Conservation (phyloP, 2,797 vertebrate species). For the Sardinella longiceps region DNA sequence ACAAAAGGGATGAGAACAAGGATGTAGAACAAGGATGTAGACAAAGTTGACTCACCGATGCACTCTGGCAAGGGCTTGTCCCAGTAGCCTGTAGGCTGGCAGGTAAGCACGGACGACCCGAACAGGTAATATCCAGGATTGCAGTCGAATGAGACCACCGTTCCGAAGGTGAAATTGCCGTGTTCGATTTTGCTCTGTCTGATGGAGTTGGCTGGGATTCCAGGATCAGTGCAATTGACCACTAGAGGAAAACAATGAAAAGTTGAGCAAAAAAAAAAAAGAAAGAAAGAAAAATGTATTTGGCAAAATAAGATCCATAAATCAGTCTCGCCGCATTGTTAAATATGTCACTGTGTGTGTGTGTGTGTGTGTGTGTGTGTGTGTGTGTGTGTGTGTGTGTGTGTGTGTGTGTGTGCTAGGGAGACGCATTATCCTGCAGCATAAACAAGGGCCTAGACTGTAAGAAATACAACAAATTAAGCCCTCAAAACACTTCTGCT, state of each 20-base stretch:
- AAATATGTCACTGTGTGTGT: neutral
- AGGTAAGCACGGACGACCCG: conserved; percentile 93
- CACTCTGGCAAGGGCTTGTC: conserved; percentile 97
- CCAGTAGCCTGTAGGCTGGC: conserved; percentile 94
- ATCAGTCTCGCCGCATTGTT: neutral
- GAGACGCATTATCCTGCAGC: neutral
- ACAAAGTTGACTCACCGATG: conserved; percentile 79
- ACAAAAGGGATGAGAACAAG: too few species aligned
- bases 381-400: neutral
- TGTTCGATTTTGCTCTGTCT: conserved; percentile 98
- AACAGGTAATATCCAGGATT: conserved; percentile 96
- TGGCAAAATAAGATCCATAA: neutral
- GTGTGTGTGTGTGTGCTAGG: neutral
- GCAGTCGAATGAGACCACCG: conserved; percentile 96
- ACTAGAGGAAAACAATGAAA: conserved; percentile 69
- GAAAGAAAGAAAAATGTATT: neutral
- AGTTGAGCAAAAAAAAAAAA: conserved; percentile 1
- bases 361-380: conserved; percentile 2
- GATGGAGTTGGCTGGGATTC: conserved; percentile 95
- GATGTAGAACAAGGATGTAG: conserved; percentile 23
- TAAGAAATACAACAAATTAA: conserved; percentile 2
- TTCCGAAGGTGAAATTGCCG: conserved; percentile 95
- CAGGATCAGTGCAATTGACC: conserved; percentile 97
- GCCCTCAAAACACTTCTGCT: neutral
- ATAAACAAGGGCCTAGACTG: neutral